Base-by-base conservation (phyloP, 2,888 invertebrate species). In the Cynaeus angustus region DNA sequence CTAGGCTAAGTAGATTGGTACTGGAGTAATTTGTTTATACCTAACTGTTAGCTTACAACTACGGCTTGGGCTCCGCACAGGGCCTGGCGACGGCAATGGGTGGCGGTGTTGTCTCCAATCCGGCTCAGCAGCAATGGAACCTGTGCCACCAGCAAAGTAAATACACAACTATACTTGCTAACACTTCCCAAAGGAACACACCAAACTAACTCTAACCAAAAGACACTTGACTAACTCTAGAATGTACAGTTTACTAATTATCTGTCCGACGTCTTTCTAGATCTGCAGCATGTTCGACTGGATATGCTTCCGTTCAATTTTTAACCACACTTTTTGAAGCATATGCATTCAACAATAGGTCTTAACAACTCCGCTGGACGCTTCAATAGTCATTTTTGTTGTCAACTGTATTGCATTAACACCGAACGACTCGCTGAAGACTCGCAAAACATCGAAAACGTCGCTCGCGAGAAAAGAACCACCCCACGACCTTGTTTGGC, bases 21-120 rank as follows among this genome's bases (percentile, higher is more conserved):
- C 30, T 67, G 61, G 59, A 72, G 61, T 70, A 74, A 74, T 73
- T 74, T 77, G 67, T 76, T 74, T 75, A 72, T 73, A 72, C 74
- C 74, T 76, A 78, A 77, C 73, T 76, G 73, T 72, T 72, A 80
- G 86, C 87, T 87, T 88, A 86, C 88, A 86, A 87, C 88, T 87
- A 87, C 86, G 87, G 87, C 80, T 83, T 85, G 83, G 83, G 82
- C 79, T 82, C 84, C 74, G 80, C 83, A 80, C 83, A 83, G 78
- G 80, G 80, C 78, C 79, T 82, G 84, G 86, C 87, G 86, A 86
- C 86, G 84, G 85, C 86, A 85, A 86, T 86, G 86, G 88, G 88
- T 88, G 87, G 87, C 87, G 87, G 88, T 87, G 86, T 87, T 85
- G 83, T 86, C 83, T 83, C 85, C 84, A 86, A 87, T 81, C 79